Evolutionary conservation across 2,888 invertebrate genomes (phyloP), one percentile per base, ranked within the genome.

Genomic region (Amphipoea lucens): DNA sequence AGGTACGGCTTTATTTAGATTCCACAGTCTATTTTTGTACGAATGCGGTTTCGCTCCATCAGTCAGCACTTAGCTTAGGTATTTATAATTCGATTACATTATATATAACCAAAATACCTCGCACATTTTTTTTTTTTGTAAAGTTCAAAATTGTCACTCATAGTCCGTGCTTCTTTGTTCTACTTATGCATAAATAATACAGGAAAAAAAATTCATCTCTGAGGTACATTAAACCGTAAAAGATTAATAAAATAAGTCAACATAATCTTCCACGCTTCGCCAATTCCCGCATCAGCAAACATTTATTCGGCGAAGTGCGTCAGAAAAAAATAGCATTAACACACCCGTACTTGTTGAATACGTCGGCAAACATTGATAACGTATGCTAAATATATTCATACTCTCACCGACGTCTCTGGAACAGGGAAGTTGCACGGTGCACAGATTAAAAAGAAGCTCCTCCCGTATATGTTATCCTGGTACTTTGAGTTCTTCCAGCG

Each of bases 371-470:
- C 89, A 89, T 79, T 86, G 91, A 90, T 90, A 91, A 90, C 89
- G 83, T 92, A 91, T 90, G 91, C 85, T 85, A 91, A 91, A 86
- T 90, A 89, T 91, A 92, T 92, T 91, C 91, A 92, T 91, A 85
- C 87, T 79, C 76, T 87, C 79, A 79, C 83, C 80, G 79, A 70
- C 71, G 73, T 83, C 88, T 87, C 87, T 69, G 48, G 78, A 88
- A 89, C 88, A 81, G 88, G 83, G 87, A 90, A 83, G 78, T 89
- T 85, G 87, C 83, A 88, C 82, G 71, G 78, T 79, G 89, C 88
- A 88, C 87, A 89, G 89, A 91, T 92, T 92, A 91, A 90, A 89
- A 91, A 86, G 81, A 80, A 86, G 79, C 87, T 83, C 79, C 72
- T 77, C 70, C 23, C 48, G 69, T 66, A 60, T 68, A 78, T 78